Evolutionary conservation across 2,797 vertebrate genomes (phyloP).

Genomic region (Aeoliscus strigatus): DNA sequence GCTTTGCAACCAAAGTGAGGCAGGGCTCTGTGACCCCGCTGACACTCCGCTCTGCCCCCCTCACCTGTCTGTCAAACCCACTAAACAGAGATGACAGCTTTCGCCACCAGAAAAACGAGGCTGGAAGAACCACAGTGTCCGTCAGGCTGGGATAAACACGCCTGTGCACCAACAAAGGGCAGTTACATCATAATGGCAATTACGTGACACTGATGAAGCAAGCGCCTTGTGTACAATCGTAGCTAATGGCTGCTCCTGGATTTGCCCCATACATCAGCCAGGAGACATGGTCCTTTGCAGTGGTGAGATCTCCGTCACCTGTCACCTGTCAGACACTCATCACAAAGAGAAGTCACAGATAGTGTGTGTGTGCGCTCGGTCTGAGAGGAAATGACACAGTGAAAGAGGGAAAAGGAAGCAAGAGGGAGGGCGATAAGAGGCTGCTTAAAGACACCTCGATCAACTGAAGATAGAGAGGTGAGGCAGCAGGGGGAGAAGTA

Average conservation of each 20-base stretch:
- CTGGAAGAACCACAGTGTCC: slow-evolving; percentile 14
- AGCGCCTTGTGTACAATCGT: slow-evolving; percentile 32
- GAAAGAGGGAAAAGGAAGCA: too few relatives aligned
- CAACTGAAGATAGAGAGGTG: too few relatives aligned
- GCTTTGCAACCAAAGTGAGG: slow-evolving; percentile 19
- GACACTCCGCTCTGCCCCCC: slow-evolving; percentile 32
- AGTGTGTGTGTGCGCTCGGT: too few relatives aligned
- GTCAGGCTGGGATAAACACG: slow-evolving; percentile 13
- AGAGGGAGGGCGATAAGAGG: too few relatives aligned
- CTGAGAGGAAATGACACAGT: too few relatives aligned
- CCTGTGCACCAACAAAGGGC: slow-evolving; percentile 15
- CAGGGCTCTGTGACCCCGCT: slow-evolving; percentile 38
- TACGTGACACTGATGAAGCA: slow-evolving; percentile 38
- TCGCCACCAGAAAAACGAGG: slow-evolving; percentile 9
- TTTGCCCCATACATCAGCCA: slow-evolving; percentile 32
- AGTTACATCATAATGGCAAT: slow-evolving; percentile 37
- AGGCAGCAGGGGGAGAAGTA: too few relatives aligned
- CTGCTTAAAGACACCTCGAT: too few relatives aligned
- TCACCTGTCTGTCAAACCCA: slow-evolving; percentile 39
- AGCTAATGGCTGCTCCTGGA: slow-evolving; percentile 40
- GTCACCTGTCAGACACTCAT: too few relatives aligned
- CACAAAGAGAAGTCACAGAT: too few relatives aligned
- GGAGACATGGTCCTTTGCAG: slow-evolving; percentile 25
- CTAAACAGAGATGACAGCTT: slow-evolving; percentile 50
- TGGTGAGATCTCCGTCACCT: too few relatives aligned